Evolutionary conservation across 2,113 vertebrate genomes (phyloP).

Genomic region (Mustelus asterias): DNA sequence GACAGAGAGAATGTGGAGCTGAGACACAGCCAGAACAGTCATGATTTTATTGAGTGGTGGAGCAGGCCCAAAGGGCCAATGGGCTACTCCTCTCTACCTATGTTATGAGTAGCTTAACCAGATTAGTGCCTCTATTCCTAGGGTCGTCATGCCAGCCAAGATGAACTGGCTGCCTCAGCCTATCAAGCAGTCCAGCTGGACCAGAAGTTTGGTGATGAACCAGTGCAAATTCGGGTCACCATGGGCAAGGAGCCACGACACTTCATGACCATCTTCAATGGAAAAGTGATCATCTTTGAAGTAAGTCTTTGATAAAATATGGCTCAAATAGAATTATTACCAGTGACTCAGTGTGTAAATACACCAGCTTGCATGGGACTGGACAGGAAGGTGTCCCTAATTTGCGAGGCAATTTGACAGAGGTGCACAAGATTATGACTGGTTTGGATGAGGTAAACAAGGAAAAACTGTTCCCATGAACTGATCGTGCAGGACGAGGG

Average conservation of each 20-base stretch:
- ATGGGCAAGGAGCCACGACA: constrained; percentile 85
- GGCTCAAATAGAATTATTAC: neutral
- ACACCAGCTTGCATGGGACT: too few species aligned
- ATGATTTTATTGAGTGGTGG: too few species aligned
- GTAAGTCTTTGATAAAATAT: constrained; percentile 47
- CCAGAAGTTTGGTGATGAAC: constrained; percentile 58
- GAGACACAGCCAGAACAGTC: too few species aligned
- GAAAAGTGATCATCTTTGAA: constrained; percentile 78
- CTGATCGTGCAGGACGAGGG: too few species aligned
- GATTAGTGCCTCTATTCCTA: constrained; percentile 43
- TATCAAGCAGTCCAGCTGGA: constrained; percentile 72
- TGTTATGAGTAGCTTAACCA: neutral
- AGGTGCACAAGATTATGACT: too few species aligned
- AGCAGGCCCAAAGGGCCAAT: too few species aligned
- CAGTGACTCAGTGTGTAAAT: neutral
- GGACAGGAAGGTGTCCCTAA: too few species aligned
- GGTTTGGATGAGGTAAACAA: too few species aligned
- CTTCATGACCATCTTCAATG: constrained; percentile 82
- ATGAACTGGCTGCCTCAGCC: constrained; percentile 75
- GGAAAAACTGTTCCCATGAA: too few species aligned
- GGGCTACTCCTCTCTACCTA: too few species aligned
- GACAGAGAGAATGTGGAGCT: too few species aligned
- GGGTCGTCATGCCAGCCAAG: constrained; percentile 71
- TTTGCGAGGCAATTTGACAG: too few species aligned
- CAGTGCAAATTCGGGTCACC: constrained; percentile 69